Conservation (phyloP, 2,113 vertebrate species). For the Corydoras maculifer region DNA sequence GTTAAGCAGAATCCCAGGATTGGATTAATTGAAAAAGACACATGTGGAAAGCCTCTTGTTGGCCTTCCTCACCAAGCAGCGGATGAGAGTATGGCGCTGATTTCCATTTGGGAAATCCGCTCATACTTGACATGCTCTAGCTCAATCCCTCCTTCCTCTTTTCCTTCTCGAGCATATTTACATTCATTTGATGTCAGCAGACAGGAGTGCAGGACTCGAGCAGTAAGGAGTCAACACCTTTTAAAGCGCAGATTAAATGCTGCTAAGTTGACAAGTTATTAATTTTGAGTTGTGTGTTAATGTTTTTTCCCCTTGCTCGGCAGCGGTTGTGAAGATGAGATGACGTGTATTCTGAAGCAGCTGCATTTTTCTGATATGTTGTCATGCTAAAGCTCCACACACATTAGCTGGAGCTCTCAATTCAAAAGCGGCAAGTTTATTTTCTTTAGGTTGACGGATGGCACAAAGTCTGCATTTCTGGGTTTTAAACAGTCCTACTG, state of each 20-base stretch:
- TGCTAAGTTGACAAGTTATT: constrained; percentile 22
- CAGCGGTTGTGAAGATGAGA: neutral
- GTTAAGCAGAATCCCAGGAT: neutral
- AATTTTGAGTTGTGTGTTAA: constrained; percentile 21
- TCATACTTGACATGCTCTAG: constrained; percentile 3
- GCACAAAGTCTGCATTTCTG: neutral
- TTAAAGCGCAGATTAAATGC: constrained; percentile 25
- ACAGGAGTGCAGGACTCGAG: neutral
- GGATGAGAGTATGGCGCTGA: constrained; percentile 1
- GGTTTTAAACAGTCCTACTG: no score
- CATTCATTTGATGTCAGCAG: constrained; percentile 13
- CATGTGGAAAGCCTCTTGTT: neutral
- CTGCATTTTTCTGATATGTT: neutral
- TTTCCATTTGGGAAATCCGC: constrained; percentile 14
- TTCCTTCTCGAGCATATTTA: neutral
- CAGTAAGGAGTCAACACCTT: constrained; percentile 24
- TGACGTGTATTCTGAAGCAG: neutral
- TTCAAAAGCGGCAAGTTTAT: neutral
- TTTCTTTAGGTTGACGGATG: neutral
- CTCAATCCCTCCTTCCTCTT: neutral
- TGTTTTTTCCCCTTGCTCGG: constrained; percentile 5
- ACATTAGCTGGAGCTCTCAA: neutral
- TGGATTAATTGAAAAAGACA: neutral
- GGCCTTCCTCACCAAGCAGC: neutral
- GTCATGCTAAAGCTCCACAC: neutral